phyloP scores from a whole-genome alignment of 2,113 vertebrate genomes.

The Trinectes maculatus region DNA sequence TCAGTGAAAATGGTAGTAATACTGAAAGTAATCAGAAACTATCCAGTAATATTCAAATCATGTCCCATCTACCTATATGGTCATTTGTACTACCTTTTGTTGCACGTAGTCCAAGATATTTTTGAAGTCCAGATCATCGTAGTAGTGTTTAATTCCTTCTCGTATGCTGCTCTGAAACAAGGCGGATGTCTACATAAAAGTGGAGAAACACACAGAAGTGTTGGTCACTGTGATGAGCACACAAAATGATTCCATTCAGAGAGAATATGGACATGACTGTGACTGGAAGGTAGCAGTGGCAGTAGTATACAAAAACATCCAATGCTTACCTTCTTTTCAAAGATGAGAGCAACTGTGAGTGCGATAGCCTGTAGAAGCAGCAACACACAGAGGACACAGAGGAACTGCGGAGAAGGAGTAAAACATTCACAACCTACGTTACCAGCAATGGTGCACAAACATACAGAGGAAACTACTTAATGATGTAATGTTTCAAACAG shows the following conservation, averaged over 20 bases:
- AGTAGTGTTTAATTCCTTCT: conserved; percentile 92
- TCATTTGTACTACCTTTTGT: conserved; percentile 81
- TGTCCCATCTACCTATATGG: not conserved
- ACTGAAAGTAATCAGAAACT: no score
- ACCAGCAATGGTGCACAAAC: not conserved
- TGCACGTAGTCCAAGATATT: conserved; percentile 93
- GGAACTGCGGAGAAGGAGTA: conserved; percentile 80
- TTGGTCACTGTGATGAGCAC: not conserved
- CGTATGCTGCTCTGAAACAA: conserved; percentile 88
- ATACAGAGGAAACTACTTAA: not conserved
- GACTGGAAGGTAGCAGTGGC: not conserved
- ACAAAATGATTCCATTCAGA: not conserved
- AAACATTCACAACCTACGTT: not conserved
- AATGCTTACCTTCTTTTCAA: conserved; percentile 88
- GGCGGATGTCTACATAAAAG: conserved; percentile 78
- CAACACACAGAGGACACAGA: conserved; percentile 87
- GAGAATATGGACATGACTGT: not conserved
- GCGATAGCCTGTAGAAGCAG: conserved; percentile 84
- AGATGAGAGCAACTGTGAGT: conserved; percentile 84
- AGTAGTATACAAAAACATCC: not conserved
- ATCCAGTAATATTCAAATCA: no score
- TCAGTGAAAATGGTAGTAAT: no score
- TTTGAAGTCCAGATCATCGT: conserved; percentile 93
- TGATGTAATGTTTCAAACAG: no score
- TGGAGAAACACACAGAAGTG: conserved; percentile 5